Evolutionary conservation across 2,888 invertebrate genomes (phyloP), one percentile per base, ranked within the genome.

Genomic region (Acutogordius australiensis): DNA sequence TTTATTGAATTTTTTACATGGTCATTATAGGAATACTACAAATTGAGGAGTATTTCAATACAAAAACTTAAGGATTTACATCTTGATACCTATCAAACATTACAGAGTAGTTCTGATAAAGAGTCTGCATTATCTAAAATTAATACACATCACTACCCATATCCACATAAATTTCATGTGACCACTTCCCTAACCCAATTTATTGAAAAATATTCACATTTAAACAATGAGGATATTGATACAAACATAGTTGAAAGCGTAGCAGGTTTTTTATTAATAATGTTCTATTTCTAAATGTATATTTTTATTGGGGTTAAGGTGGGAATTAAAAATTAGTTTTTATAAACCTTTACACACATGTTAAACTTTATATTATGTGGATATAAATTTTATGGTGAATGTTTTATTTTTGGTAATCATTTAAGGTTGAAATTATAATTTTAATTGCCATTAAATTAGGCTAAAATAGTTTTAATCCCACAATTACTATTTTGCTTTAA

Each of bases 121-220:
- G 76, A 79, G 63, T 81, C 83, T 51, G 76, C 97, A 26, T 78
- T 79, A n/a, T 79, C 82, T 61, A 75, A 86, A 45, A 90, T 91
- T 72, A 74, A 75, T 44, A 78, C 51, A 8, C 4, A 79, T 18
- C 76, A 80, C 4, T 79, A 84, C 68, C 94, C 94, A 1, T 97
- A 94, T 70, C 94, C 94, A 18, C 94, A 97, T 71, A 97, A 97
- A 73, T 97, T 87, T 69, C 78, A 83, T 71, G 94, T 97, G 1
- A 78, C 81, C 28, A 81, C 78, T 62, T 88, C 90, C 0, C 72
- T 99, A 63, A 79, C 81, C 67, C 80, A 81, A 60, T 97, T 85
- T 67, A 83, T 94, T 64, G 78, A 80, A 56, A 82, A 82, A 67
- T 97, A 85, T 69, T 76, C 75, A 30, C 64, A 75, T 65, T 70